Percentiles rank a stretch among this genome's conserved stretches.
phyloP scores from a whole-genome alignment of 2,888 invertebrate species.

The Cheilosia impressa region DNA sequence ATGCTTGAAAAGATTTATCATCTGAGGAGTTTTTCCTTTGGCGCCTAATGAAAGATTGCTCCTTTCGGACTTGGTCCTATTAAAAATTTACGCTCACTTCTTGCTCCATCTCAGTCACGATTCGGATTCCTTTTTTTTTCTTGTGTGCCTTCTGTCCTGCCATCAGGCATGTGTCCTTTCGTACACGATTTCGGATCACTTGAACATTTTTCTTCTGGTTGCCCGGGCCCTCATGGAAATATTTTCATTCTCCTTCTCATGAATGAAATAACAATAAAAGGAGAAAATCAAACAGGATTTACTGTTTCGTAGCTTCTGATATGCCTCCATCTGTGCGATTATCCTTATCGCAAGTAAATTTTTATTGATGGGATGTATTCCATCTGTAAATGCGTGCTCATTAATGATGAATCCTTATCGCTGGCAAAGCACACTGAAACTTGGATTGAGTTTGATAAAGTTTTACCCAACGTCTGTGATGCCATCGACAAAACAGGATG shows the following conservation, averaged over 20 bases:
- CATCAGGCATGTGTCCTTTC: slow-evolving; percentile 22
- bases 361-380: slow-evolving; percentile 70
- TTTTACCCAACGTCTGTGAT: slow-evolving; percentile 15
- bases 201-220: slow-evolving; percentile 15
- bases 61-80: slow-evolving; percentile 56
- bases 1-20: slow-evolving; percentile 58
- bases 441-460: slow-evolving; percentile 56
- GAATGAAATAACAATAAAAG: slow-evolving; percentile 37
- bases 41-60: slow-evolving; percentile 69
- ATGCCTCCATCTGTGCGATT: slow-evolving; percentile 49
- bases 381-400: slow-evolving; percentile 62
- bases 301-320: slow-evolving; percentile 28
- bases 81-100: slow-evolving; percentile 69
- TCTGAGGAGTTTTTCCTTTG: slow-evolving; percentile 53
- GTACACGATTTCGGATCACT: slow-evolving; percentile 9
- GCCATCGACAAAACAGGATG: slow-evolving; percentile 37
- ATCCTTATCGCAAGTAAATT: slow-evolving; percentile 66
- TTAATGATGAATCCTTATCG: slow-evolving; percentile 71
- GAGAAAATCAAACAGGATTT: slow-evolving; percentile 31
- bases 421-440: slow-evolving; percentile 27
- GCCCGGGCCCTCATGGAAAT: slow-evolving; percentile 22
- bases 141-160: not conserved
- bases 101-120: slow-evolving; percentile 41
- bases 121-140: slow-evolving; percentile 10
- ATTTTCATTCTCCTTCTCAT: slow-evolving; percentile 28